phyloP scores from a whole-genome alignment of 2,797 vertebrate species.

The Galagoides demidoff region DNA sequence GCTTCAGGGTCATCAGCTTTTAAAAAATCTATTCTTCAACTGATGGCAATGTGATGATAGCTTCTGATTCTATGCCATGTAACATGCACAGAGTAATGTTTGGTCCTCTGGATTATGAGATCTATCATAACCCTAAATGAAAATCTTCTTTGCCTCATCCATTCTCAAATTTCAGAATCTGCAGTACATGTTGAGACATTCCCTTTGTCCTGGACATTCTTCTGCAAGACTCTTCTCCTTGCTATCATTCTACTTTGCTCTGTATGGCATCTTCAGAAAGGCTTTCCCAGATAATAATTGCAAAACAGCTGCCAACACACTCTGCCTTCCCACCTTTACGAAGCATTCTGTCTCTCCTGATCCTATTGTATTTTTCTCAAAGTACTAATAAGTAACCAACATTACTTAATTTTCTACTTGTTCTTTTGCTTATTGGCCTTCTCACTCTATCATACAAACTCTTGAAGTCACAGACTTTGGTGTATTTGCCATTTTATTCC shows the following conservation, averaged over 20 bases:
- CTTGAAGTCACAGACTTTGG: background rate
- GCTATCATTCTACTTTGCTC: background rate
- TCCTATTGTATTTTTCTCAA: background rate
- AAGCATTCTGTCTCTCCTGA: background rate
- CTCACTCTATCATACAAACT: background rate
- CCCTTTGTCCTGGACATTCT: background rate
- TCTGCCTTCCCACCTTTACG: background rate
- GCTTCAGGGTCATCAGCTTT: background rate
- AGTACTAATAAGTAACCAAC: background rate
- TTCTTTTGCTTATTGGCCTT: background rate
- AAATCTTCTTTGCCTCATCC: background rate
- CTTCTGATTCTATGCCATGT: background rate
- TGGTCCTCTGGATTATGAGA: conserved; percentile 5
- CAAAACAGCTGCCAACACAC: background rate
- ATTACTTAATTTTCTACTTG: background rate
- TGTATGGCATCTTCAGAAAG: background rate
- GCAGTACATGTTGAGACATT: background rate
- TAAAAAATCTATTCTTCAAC: background rate
- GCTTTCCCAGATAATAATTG: background rate
- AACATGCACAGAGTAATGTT: background rate
- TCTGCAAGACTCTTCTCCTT: background rate
- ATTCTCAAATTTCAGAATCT: background rate
- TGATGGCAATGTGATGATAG: background rate
- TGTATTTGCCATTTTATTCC: background rate
- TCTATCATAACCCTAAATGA: background rate